phyloP scores from a whole-genome alignment of 1,140 invertebrate species.

The Leptopilina boulardi region DNA sequence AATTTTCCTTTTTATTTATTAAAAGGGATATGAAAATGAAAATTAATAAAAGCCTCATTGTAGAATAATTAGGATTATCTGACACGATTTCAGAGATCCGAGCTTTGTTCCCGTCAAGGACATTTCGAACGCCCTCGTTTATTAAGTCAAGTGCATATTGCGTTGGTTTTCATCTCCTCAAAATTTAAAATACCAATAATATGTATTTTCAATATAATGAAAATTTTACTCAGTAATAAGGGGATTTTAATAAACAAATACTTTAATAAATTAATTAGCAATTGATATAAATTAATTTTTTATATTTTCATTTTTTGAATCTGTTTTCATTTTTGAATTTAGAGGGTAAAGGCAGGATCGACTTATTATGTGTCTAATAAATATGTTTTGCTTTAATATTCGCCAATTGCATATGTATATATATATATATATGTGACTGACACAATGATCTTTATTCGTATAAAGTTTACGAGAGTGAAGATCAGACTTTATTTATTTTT shows the following conservation, averaged over 20 bases:
- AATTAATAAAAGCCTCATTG: neutral
- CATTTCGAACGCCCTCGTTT: constrained; percentile 1
- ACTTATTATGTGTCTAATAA: constrained; percentile 13
- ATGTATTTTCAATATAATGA: neutral
- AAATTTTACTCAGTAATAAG: neutral
- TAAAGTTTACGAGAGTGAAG: constrained; percentile 15
- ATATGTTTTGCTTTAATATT: constrained; percentile 20
- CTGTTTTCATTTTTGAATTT: neutral
- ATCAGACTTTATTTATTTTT: constrained; percentile 52
- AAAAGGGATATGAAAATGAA: neutral
- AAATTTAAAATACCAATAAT: neutral
- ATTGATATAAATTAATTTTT: too few relatives aligned
- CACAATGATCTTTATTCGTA: constrained; percentile 14
- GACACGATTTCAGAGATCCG: constrained; percentile 16
- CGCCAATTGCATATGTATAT: neutral
- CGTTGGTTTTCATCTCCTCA: constrained; percentile 2
- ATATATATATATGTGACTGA: too few relatives aligned
- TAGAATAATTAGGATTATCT: constrained; percentile 6
- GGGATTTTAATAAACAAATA: too few relatives aligned
- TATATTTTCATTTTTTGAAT: too few relatives aligned
- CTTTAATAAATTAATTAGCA: too few relatives aligned
- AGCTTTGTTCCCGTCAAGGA: constrained; percentile 4
- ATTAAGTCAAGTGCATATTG: constrained; percentile 9
- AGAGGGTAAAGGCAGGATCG: neutral
- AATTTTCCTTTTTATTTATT: too few relatives aligned